Evolutionary conservation across 64 coral and sea anemone species (phyloP), one percentile per base, ranked within the genome.

Genomic region (Porites australiensis): DNA sequence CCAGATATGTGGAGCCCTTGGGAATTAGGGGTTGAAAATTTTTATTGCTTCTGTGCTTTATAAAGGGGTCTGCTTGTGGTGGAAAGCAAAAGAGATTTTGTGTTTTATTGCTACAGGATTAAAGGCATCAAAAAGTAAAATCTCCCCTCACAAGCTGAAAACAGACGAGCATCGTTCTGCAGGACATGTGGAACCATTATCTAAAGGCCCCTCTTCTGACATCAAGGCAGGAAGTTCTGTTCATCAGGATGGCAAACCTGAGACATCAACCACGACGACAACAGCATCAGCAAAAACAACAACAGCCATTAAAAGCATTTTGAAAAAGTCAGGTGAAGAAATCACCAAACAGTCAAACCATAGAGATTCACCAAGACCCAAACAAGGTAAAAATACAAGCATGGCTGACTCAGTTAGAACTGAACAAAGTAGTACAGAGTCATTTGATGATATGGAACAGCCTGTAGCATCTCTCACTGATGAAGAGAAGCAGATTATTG

Each of bases 401-500:
- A 16, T 23, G 13, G 15, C 3, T 21, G 11, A 12, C 27, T 81
- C 53, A 18, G 12, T 14, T 1, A 15, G 3, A 21, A 51, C 52
- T 68, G 62, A 50, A 5, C 23, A 12, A 4, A 73, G 73, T 16
- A 37, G 44, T 58, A 23, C 51, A 15, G 74, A 70, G 14, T 50
- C 50, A 61, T 90, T 52, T 27, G 88, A 81, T 90, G 75, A 90
- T 12, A 11, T 8, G 46, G 75, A 80, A 9, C 60, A 79, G n/a
- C 76, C 76, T 13, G 11, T 84, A 50, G 45, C 81, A 21, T 84
- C 62, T 84, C 81, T 84, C 4, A 84, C 81, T 50, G 81, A 84
- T 23, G 81, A 84, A 18, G 81, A 79, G 78, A 69, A 80, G 5
- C 77, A 90, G 45, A 69, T 90, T 51, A 77, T 79, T 81, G 60